Base-by-base conservation (phyloP, 2,797 vertebrate species). In the Sitta carolinensis region DNA sequence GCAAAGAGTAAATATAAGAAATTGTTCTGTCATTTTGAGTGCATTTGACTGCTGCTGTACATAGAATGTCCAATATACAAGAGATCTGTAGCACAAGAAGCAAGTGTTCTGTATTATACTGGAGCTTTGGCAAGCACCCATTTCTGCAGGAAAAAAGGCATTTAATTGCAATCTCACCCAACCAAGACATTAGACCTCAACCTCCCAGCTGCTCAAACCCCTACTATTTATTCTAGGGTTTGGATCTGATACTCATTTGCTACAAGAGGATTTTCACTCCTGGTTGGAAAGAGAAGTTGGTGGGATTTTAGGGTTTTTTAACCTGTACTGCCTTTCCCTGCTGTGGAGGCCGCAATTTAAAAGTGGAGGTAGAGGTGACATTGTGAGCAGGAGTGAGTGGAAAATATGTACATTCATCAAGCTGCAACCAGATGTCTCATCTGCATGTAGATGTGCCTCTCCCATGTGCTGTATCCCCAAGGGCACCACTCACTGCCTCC, bases 361-460 rank as follows among this genome's bases (percentile, higher is more conserved):
- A 89, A 90, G 77, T 3, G 5, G 48, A 88, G 43, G 63, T 70
- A 79, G 80, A 86, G 59, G 83, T 91, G 88, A 86, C 85, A 79
- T 16, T 38, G 67, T 38, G 77, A 59, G 70, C 83, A 92, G 45
- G 67, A 90, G 45, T 2, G 26, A 92, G 62, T 32, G 77, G 94
- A 96, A 95, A 95, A 84, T 69, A 19, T 32, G 40, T 91, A n/a
- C 18, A 19, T 15, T 76, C 88, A 84, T 84, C 66, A 76, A 79
- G 64, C 85, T 95, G 88, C 88, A 79, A 45, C 36, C 93, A 92
- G 74, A 68, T 54, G 78, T 87, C 77, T 91, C 87, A 89, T 69
- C 81, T 89, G 36, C 74, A 73, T 55, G 51, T 86, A 66, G 88
- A 86, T 1, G 0, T 59, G 83, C 59, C 70, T 93, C 40, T 63